Evolutionary conservation across 2,113 vertebrate genomes (phyloP).

Genomic region (Nanger granti): DNA sequence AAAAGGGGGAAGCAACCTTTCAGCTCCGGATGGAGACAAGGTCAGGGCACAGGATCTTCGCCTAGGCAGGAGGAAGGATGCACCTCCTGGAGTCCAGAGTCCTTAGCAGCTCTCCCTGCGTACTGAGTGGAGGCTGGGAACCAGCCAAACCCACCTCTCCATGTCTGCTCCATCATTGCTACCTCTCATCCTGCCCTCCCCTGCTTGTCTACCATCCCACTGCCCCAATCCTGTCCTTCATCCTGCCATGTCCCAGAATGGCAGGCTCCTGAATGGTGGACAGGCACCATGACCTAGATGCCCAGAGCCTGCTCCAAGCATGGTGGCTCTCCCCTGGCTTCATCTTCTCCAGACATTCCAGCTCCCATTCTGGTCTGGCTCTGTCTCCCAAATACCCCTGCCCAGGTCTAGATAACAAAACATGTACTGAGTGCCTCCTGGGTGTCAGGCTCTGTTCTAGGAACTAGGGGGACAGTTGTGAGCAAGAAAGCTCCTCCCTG

Average conservation of each 20-base stretch:
- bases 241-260: not conserved
- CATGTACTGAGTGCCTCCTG: not conserved
- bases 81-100: not conserved
- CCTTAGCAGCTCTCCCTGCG: not conserved
- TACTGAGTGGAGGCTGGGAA: not conserved
- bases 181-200: not conserved
- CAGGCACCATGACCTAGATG: not conserved
- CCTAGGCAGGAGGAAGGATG: not conserved
- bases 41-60: not conserved
- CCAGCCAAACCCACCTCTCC: not conserved
- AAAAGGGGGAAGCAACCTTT: constrained; percentile 33
- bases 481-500: not conserved
- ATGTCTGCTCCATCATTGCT: not conserved
- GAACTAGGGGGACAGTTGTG: not conserved
- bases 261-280: not conserved
- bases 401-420: not conserved
- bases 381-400: not conserved
- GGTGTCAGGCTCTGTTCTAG: not conserved
- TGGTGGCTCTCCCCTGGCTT: not conserved
- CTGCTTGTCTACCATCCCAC: not conserved
- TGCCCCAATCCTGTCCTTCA: not conserved
- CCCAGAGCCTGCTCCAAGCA: not conserved
- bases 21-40: constrained; percentile 30
- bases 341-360: not conserved
- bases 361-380: not conserved